These are phyloP conservation scores for Pomatorhinus ruficollis DNA, from an alignment of 2,113 vertebrate species.

Conservation along the genomic window DNA sequence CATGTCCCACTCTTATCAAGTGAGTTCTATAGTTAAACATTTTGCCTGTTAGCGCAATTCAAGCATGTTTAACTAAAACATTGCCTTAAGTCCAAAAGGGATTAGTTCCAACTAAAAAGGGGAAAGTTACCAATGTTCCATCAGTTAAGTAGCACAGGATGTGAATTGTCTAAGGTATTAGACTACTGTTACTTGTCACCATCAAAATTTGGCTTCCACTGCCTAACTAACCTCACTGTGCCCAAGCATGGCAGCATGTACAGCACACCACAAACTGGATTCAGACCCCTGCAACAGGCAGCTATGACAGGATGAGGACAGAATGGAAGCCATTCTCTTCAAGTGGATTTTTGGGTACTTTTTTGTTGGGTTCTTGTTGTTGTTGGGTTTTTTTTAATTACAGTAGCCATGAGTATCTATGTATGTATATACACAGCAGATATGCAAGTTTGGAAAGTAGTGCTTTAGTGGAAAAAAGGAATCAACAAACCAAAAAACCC, in stretches of 20 bases:
- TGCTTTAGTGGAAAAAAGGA: background rate
- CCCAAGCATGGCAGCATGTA: slow-evolving; percentile 14
- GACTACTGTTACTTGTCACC: background rate
- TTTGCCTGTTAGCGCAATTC: background rate
- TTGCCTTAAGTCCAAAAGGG: background rate
- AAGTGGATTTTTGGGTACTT: background rate
- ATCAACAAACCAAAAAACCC: background rate
- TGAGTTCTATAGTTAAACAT: background rate
- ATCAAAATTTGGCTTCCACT: slow-evolving; percentile 18
- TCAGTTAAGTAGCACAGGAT: background rate
- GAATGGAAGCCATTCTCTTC: slow-evolving; percentile 19
- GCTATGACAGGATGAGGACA: slow-evolving; percentile 29
- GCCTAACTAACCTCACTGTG: slow-evolving; percentile 23
- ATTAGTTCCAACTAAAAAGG: background rate
- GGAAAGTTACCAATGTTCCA: background rate
- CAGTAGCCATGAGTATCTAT: background rate
- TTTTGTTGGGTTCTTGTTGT: background rate
- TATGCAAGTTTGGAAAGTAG: background rate
- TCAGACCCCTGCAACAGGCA: slow-evolving; percentile 45
- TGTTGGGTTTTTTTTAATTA: background rate
- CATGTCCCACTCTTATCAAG: background rate
- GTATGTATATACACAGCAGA: background rate
- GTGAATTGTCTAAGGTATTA: background rate
- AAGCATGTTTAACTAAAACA: background rate
- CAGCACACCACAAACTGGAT: slow-evolving; percentile 32